Conservation (phyloP, 2,113 vertebrate genomes). For the Terrapene triunguis region DNA sequence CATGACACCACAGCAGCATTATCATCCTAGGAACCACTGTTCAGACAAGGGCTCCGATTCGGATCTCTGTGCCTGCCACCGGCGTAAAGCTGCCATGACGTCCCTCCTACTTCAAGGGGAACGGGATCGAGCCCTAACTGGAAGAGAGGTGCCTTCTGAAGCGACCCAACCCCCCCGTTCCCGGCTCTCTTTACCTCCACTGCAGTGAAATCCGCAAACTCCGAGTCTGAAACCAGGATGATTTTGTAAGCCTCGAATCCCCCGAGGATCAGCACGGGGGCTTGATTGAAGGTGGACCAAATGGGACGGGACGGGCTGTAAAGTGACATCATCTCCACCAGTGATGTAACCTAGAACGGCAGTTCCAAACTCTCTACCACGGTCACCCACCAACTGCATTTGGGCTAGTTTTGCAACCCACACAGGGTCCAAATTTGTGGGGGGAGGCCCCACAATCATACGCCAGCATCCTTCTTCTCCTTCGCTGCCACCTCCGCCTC, state of each 20-base stretch:
- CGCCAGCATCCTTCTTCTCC: not conserved
- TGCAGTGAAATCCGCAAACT: conserved; percentile 39
- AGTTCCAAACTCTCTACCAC: not conserved
- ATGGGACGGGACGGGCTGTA: conserved; percentile 41
- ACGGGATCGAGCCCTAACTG: too few relatives aligned
- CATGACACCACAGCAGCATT: not conserved
- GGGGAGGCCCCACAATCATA: not conserved
- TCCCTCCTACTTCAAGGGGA: not conserved
- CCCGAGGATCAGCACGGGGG: conserved; percentile 75
- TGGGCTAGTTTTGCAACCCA: not conserved
- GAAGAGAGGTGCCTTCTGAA: too few relatives aligned
- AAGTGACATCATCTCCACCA: not conserved
- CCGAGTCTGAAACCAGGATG: conserved; percentile 60
- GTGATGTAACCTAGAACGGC: not conserved
- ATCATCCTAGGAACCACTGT: not conserved
- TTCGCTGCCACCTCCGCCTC: not conserved
- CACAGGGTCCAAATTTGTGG: not conserved
- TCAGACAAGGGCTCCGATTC: not conserved
- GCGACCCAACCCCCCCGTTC: not conserved
- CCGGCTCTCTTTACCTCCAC: conserved; percentile 65
- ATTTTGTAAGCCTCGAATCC: conserved; percentile 61
- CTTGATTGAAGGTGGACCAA: conserved; percentile 40
- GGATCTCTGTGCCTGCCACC: not conserved
- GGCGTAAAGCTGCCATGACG: not conserved
- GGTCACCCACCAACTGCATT: not conserved